phyloP scores from a whole-genome alignment of 2,888 invertebrate species.

The Dicranocentrus wangi region DNA sequence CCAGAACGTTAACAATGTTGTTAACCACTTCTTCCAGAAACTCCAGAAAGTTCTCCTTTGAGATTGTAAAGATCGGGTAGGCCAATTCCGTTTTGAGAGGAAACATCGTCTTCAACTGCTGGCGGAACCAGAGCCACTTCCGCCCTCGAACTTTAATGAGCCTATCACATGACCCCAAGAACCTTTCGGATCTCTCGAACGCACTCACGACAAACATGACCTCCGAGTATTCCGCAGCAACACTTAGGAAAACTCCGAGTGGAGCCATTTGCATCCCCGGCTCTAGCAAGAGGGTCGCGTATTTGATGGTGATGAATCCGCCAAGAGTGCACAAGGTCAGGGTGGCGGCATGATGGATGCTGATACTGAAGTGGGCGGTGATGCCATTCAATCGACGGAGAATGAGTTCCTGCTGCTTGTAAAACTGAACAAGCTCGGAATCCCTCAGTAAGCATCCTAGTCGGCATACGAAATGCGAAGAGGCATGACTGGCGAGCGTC shows the following conservation, averaged over 20 bases:
- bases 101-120: not conserved
- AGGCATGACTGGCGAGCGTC: not conserved
- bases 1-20: not conserved
- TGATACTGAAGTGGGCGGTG: not conserved
- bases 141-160: no score
- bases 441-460: conserved; percentile 1
- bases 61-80: not conserved
- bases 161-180: no score
- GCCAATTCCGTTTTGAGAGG: not conserved
- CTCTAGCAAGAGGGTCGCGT: not conserved
- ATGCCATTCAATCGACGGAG: not conserved
- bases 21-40: not conserved
- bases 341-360: conserved; percentile 1
- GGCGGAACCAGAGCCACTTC: not conserved
- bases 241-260: not conserved
- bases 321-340: not conserved
- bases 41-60: not conserved
- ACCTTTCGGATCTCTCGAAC: not conserved
- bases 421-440: not conserved
- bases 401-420: not conserved
- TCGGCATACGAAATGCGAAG: not conserved
- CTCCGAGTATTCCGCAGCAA: not conserved
- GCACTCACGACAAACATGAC: not conserved
- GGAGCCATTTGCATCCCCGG: conserved; percentile 14
- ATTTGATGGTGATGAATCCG: not conserved